A percentile compares a stretch with the other conserved stretches of the same genome.
These are phyloP conservation scores for Trichopoda pennipes DNA, from an alignment of 2,888 invertebrate genomes.

Conservation along the genomic window DNA sequence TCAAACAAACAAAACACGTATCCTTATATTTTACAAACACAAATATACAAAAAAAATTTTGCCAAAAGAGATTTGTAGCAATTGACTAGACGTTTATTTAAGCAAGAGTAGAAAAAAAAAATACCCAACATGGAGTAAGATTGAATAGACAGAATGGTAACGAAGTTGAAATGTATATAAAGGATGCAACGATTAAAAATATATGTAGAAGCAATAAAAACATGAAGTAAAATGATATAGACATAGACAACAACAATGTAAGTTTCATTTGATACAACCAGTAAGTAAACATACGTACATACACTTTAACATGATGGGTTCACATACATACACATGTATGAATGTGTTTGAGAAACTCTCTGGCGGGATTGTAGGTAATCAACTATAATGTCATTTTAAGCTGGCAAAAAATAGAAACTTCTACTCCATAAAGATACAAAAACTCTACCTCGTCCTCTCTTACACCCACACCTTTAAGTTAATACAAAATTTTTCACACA, in stretches of 20 bases:
- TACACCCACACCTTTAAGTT: slow-evolving; percentile 2
- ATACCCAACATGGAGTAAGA: slow-evolving; percentile 15
- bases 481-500: slow-evolving; percentile 29
- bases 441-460: background rate
- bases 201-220: slow-evolving; percentile 13
- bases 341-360: slow-evolving; percentile 31
- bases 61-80: slow-evolving; percentile 60
- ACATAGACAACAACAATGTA: slow-evolving; percentile 60
- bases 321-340: background rate
- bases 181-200: slow-evolving; percentile 31
- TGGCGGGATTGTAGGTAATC: slow-evolving; percentile 48
- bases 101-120: slow-evolving; percentile 22
- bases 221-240: slow-evolving; percentile 44
- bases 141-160: slow-evolving; percentile 20
- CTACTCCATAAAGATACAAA: slow-evolving; percentile 38
- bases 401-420: background rate
- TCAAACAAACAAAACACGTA: slow-evolving; percentile 40
- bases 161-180: slow-evolving; percentile 23
- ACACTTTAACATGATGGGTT: background rate
- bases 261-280: slow-evolving; percentile 52
- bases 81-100: slow-evolving; percentile 56
- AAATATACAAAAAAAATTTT: slow-evolving; percentile 44
- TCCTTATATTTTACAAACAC: slow-evolving; percentile 5
- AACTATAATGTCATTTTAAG: slow-evolving; percentile 26
- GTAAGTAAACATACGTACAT: slow-evolving; percentile 26